Evolutionary conservation across 2,888 invertebrate genomes (phyloP).

Genomic region (Graphium colonna): DNA sequence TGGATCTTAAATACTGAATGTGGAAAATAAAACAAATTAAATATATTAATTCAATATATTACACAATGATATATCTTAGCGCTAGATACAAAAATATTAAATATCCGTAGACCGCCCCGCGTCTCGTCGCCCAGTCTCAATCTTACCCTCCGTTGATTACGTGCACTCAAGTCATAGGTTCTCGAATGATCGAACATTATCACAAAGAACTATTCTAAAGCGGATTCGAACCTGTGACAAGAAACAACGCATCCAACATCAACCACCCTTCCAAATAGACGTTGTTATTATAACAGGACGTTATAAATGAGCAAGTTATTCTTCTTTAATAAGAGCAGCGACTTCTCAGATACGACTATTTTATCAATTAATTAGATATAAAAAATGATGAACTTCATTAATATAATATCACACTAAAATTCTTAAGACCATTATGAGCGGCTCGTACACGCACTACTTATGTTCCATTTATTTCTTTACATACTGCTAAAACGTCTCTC

Average conservation of each 20-base stretch:
- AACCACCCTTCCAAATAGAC: conserved; percentile 14
- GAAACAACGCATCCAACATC: conserved; percentile 21
- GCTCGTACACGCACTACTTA: not conserved
- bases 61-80: conserved; percentile 70
- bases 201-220: not conserved
- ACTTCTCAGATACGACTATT: conserved; percentile 3
- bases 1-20: too few species aligned
- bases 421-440: conserved; percentile 17
- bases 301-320: conserved; percentile 48
- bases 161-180: conserved; percentile 29
- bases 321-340: conserved; percentile 5
- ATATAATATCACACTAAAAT: conserved; percentile 52
- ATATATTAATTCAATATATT: conserved; percentile 69
- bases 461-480: not conserved
- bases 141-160: conserved; percentile 39
- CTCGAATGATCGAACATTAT: conserved; percentile 1
- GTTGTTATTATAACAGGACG: conserved; percentile 43
- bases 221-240: conserved; percentile 3
- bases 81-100: conserved; percentile 76
- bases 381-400: conserved; percentile 35
- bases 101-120: conserved; percentile 52
- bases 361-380: not conserved
- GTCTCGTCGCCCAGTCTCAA: conserved; percentile 39
- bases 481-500: not conserved
- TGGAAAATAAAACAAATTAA: conserved; percentile 34